Conservation (phyloP, 2,797 vertebrate genomes). For the Tympanoctomys barrerae region DNA sequence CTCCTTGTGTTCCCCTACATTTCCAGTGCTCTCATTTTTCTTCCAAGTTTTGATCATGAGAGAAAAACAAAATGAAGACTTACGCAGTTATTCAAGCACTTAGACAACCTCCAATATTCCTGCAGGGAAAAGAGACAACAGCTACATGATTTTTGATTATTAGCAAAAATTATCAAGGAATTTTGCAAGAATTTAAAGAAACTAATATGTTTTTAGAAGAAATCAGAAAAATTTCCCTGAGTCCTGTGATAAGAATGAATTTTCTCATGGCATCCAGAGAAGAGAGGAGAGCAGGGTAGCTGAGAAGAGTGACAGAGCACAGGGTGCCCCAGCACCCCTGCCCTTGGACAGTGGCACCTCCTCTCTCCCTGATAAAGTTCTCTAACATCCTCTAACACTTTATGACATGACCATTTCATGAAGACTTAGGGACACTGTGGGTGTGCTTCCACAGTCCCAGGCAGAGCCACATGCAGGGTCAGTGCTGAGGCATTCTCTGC, state of each 20-base stretch:
- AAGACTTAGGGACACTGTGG: neutral
- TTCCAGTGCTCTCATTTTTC: neutral
- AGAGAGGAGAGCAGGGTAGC: neutral
- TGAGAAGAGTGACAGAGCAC: neutral
- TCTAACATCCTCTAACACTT: neutral
- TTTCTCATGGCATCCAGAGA: neutral
- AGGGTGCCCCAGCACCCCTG: neutral
- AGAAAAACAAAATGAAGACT: constrained; percentile 34
- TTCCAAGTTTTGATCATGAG: neutral
- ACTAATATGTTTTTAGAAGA: neutral
- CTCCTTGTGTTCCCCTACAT: neutral
- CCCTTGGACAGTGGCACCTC: neutral
- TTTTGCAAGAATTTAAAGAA: neutral
- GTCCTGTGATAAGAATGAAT: neutral
- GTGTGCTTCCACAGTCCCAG: neutral
- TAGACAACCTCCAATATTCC: neutral
- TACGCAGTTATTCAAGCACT: neutral
- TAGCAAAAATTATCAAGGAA: neutral
- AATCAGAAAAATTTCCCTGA: neutral
- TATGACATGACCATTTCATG: neutral
- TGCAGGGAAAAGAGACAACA: neutral
- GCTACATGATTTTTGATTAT: neutral
- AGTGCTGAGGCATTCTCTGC: neutral
- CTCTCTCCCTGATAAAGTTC: neutral
- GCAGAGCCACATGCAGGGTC: neutral